Evolutionary conservation across 2,113 vertebrate species (phyloP).

Genomic region (Cynopterus brachyotis): DNA sequence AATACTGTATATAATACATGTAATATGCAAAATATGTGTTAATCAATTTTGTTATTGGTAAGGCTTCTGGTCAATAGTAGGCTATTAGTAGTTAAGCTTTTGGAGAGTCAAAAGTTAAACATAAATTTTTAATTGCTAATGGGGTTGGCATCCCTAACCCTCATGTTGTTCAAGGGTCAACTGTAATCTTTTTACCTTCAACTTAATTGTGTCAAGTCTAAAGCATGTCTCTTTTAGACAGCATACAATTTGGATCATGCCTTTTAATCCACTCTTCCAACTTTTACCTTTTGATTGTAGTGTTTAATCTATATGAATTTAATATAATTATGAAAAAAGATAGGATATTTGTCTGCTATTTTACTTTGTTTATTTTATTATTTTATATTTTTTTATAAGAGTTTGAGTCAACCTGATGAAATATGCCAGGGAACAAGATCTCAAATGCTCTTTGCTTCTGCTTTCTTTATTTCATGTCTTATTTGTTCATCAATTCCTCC

Average conservation of each 20-base stretch:
- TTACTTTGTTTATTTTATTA: not conserved
- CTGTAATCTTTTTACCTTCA: slow-evolving; percentile 28
- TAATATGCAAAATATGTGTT: not conserved
- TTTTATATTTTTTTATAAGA: no score
- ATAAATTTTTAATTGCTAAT: not conserved
- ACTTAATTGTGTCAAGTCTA: slow-evolving; percentile 32
- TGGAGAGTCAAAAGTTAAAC: not conserved
- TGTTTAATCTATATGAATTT: slow-evolving; percentile 30
- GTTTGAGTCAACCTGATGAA: no score
- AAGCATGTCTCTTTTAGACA: not conserved
- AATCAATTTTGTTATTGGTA: not conserved
- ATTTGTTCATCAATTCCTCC: not conserved
- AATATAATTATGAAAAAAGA: slow-evolving; percentile 49
- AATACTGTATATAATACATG: not conserved
- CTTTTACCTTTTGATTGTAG: not conserved
- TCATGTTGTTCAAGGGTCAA: not conserved
- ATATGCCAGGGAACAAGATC: no score
- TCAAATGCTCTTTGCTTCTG: not conserved
- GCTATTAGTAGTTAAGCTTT: not conserved
- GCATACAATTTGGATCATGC: not conserved
- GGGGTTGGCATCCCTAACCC: not conserved
- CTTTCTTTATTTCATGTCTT: not conserved
- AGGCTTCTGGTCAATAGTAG: not conserved
- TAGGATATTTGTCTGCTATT: slow-evolving; percentile 1
- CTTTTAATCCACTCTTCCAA: slow-evolving; percentile 9